These are phyloP conservation scores for Drosophila parvula DNA, from an alignment of 1,140 invertebrate genomes.

Conservation along the genomic window DNA sequence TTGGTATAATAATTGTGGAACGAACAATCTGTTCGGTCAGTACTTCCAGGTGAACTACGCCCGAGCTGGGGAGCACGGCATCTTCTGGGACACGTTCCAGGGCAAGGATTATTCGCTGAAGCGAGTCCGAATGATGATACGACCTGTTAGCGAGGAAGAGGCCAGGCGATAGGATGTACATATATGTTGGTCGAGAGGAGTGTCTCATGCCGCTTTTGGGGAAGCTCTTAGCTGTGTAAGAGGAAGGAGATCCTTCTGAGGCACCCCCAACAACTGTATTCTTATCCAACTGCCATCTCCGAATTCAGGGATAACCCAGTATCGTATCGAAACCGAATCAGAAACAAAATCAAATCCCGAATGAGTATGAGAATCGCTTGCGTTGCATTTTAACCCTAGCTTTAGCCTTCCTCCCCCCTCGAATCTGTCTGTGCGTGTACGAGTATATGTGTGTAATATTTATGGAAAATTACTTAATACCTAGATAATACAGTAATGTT, in stretches of 20 bases:
- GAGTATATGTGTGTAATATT: slow-evolving; percentile 58
- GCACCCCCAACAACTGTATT: neutral
- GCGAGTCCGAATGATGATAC: slow-evolving; percentile 85
- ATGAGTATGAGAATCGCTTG: neutral
- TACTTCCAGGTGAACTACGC: slow-evolving; percentile 83
- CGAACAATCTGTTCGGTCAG: slow-evolving; percentile 85
- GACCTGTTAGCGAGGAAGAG: slow-evolving; percentile 73
- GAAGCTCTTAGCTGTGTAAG: neutral
- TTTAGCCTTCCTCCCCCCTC: slow-evolving; percentile 17
- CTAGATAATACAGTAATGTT: slow-evolving; percentile 61
- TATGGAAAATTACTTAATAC: slow-evolving; percentile 74
- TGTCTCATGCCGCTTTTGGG: too few relatives aligned
- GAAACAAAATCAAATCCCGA: neutral
- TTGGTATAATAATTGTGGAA: slow-evolving; percentile 86
- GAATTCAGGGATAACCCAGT: slow-evolving; percentile 46
- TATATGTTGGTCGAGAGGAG: neutral
- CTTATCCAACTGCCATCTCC: slow-evolving; percentile 45
- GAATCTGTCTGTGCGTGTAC: slow-evolving; percentile 31
- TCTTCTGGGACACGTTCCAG: slow-evolving; percentile 86
- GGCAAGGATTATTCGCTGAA: slow-evolving; percentile 85
- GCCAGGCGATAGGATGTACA: slow-evolving; percentile 30
- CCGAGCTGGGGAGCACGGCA: slow-evolving; percentile 84
- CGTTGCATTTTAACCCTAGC: slow-evolving; percentile 53
- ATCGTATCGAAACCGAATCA: slow-evolving; percentile 8
- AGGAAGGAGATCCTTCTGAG: neutral